phyloP scores from a whole-genome alignment of 2,888 invertebrate species.

The Hofmannophila pseudospretella region DNA sequence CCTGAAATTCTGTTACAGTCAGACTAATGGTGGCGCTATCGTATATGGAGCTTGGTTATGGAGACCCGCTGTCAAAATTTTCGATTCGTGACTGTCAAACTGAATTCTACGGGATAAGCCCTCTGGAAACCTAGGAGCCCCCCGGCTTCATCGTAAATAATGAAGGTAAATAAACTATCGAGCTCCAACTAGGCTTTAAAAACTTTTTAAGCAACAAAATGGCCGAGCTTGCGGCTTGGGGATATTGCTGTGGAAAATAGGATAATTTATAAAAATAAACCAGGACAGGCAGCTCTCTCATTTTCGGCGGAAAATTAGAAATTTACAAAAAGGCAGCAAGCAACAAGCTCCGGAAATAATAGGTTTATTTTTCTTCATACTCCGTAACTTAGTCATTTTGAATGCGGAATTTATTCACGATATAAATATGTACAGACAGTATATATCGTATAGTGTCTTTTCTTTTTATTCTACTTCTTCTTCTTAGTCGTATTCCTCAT shows the following conservation, averaged over 20 bases:
- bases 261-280: not conserved
- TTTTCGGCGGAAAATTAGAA: not conserved
- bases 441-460: no score
- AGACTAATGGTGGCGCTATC: no score
- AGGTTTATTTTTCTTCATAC: no score
- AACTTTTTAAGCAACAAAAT: conserved; percentile 10
- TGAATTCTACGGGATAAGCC: no score
- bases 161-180: conserved; percentile 22
- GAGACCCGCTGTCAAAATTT: no score
- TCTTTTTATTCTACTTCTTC: no score
- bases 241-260: not conserved
- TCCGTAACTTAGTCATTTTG: not conserved
- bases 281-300: not conserved
- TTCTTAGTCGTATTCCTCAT: no score
- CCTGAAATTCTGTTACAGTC: no score
- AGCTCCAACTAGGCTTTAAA: conserved; percentile 18
- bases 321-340: not conserved
- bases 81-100: no score
- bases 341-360: not conserved
- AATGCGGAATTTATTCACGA: no score
- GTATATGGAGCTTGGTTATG: no score
- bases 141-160: conserved; percentile 13
- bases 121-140: not conserved
- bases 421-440: no score
- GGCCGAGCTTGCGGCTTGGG: not conserved